A percentile compares a stretch with the other conserved stretches of the same genome.
These are phyloP conservation scores for Acleris holmiana DNA, from an alignment of 2,888 invertebrate species.

Conservation along the genomic window DNA sequence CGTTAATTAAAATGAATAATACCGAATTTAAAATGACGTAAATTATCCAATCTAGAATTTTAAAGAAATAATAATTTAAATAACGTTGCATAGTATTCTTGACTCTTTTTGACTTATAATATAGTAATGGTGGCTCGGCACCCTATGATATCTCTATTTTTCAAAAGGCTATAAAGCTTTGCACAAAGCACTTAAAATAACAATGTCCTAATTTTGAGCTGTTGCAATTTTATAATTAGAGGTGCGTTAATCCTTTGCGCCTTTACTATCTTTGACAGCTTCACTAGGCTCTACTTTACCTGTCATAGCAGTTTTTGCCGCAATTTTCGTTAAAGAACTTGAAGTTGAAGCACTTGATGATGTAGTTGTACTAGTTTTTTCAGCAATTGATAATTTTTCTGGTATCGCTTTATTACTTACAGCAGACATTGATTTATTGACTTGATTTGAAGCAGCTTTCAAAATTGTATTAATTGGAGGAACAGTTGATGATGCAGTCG, in stretches of 20 bases:
- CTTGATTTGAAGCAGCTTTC: conserved; percentile 3
- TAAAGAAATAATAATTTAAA: too few species aligned
- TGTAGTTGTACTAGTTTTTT: conserved; percentile 33
- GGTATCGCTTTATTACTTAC: conserved; percentile 1
- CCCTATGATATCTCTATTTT: too few species aligned
- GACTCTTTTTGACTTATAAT: too few species aligned
- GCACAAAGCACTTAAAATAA: conserved; percentile 4
- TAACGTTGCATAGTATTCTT: too few species aligned
- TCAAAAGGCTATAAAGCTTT: neutral
- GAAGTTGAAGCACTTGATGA: conserved; percentile 19
- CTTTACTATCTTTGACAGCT: conserved; percentile 47
- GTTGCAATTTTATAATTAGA: neutral
- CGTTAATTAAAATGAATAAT: too few species aligned
- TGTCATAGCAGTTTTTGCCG: conserved; percentile 34
- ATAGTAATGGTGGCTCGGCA: too few species aligned
- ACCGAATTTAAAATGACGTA: too few species aligned
- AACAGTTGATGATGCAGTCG: conserved; percentile 2
- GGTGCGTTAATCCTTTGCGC: conserved; percentile 29
- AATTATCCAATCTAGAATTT: too few species aligned
- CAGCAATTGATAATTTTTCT: conserved; percentile 34
- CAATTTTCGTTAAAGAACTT: conserved; percentile 37
- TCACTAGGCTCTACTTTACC: conserved; percentile 48
- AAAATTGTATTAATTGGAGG: neutral
- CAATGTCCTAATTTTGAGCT: conserved; percentile 20
- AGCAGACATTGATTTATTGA: conserved; percentile 13